Base-by-base conservation (phyloP, 1,140 invertebrate species). In the Nomia melanderi region DNA sequence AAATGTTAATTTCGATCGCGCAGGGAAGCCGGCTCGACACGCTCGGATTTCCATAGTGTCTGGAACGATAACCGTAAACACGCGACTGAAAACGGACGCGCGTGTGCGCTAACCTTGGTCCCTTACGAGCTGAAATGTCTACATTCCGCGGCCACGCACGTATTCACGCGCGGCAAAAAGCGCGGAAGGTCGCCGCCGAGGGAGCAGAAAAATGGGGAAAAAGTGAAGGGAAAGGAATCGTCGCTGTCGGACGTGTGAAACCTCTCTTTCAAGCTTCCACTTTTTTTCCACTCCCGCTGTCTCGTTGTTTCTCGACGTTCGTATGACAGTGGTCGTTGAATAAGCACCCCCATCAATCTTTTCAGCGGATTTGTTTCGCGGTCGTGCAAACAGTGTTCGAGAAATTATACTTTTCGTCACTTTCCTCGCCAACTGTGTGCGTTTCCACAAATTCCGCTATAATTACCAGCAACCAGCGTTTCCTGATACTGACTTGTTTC, bases 51-150 rank as follows among this genome's bases (percentile, higher is more conserved):
- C 67, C 12, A 23, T 25, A 14, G 27, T 17, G 14, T 11, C 25
- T 27, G 33, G 36, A 41, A 5, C 36, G 54, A 60, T 71, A 71
- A 71, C 27, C 31, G 67, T 44, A 44, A 60, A 71, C 54, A 25
- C 33, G 17, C 50, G n/a, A 23, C 11, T 41, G 36, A 71, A 41
- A 47, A 56, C 12, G 25, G 14, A 20, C n/a, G 33, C 50, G 53
- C 53, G 36, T 39, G 50, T n/a, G 7, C 23, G 33, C 29, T 27
- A 36, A 53, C 67, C 54, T 59, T 70, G 67, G 41, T 70, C 67
- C 36, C 41, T 59, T 11, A 1, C 1, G 20, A 29, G n/a, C 33
- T 17, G 11, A 41, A 41, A 17, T 11, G 9, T 39, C 63, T n/a
- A 27, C 25, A 25, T n/a, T n/a, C n/a, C n/a, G n/a, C n/a, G n/a